Evolutionary conservation across 2,797 vertebrate genomes (phyloP).

Genomic region (Leucoraja ocellata): DNA sequence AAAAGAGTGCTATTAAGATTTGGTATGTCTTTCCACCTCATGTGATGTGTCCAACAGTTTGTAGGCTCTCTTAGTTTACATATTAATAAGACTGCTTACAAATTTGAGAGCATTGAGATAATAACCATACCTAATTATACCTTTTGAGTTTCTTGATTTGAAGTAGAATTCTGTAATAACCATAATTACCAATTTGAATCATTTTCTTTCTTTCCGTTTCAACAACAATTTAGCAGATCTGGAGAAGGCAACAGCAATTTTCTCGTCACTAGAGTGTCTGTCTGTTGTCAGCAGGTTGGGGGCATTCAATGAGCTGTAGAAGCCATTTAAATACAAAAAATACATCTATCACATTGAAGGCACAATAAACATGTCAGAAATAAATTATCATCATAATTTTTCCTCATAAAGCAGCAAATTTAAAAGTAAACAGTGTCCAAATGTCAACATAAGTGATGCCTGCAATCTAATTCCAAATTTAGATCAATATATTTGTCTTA

Average conservation of each 20-base stretch:
- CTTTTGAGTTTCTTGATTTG: constrained; percentile 32
- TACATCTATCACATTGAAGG: background rate
- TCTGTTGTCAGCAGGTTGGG: background rate
- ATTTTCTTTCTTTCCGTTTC: background rate
- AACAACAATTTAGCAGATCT: constrained; percentile 36
- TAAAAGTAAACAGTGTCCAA: background rate
- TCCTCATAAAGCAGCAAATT: background rate
- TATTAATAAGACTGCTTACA: background rate
- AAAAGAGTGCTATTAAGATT: background rate
- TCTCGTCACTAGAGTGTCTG: background rate
- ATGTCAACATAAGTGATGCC: background rate
- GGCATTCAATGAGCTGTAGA: background rate
- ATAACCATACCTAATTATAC: background rate
- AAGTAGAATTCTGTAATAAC: constrained; percentile 23
- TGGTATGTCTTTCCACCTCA: background rate
- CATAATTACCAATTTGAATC: constrained; percentile 23
- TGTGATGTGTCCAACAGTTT: background rate
- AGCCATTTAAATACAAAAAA: constrained; percentile 9
- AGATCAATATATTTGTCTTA: no score
- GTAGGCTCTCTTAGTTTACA: background rate
- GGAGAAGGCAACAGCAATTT: constrained; percentile 11
- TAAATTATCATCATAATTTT: background rate
- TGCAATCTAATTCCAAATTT: background rate
- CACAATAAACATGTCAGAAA: background rate
- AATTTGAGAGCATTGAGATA: constrained; percentile 20